Percentiles rank a stretch among this genome's conserved stretches.
phyloP scores from a whole-genome alignment of 2,888 invertebrate genomes.

The Blastobasis adustella region DNA sequence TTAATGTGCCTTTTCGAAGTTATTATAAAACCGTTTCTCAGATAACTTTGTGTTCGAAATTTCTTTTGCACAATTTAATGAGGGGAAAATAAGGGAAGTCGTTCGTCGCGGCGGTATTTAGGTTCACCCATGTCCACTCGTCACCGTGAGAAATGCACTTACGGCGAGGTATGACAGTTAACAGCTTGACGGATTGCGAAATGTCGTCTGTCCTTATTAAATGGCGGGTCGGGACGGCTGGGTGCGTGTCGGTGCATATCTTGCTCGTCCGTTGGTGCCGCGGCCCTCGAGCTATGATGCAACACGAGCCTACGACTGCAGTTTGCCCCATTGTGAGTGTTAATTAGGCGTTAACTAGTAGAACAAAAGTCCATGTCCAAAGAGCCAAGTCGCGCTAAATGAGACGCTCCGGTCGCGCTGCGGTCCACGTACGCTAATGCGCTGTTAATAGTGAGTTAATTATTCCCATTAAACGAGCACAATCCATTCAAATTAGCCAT shows the following conservation, averaged over 20 bases:
- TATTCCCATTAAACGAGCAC: constrained; percentile 66
- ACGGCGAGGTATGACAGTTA: constrained; percentile 31
- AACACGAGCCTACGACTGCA: constrained; percentile 13
- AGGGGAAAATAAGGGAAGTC: constrained; percentile 42
- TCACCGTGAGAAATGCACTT: constrained; percentile 36
- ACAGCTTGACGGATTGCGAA: constrained; percentile 38
- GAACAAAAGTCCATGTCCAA: constrained; percentile 38
- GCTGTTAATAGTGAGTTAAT: constrained; percentile 51
- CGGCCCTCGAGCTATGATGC: constrained; percentile 25
- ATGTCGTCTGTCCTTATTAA: constrained; percentile 28
- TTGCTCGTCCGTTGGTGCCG: constrained; percentile 2
- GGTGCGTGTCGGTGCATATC: constrained; percentile 30
- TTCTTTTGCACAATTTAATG: constrained; percentile 35
- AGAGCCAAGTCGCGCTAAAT: constrained; percentile 31
- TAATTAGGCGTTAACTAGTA: constrained; percentile 46
- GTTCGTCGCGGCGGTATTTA: constrained; percentile 35
- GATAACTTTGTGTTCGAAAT: constrained; percentile 35
- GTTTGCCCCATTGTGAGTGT: constrained; percentile 12
- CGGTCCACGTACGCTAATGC: constrained; percentile 8
- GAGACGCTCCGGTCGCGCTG: constrained; percentile 35
- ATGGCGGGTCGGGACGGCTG: constrained; percentile 19
- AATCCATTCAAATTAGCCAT: constrained; percentile 73
- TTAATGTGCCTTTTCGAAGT: constrained; percentile 35
- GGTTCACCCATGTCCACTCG: constrained; percentile 31
- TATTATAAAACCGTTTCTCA: constrained; percentile 33